phyloP scores from a whole-genome alignment of 35 echinoderm and acorn worm genomes.

The Chiridota heheva region DNA sequence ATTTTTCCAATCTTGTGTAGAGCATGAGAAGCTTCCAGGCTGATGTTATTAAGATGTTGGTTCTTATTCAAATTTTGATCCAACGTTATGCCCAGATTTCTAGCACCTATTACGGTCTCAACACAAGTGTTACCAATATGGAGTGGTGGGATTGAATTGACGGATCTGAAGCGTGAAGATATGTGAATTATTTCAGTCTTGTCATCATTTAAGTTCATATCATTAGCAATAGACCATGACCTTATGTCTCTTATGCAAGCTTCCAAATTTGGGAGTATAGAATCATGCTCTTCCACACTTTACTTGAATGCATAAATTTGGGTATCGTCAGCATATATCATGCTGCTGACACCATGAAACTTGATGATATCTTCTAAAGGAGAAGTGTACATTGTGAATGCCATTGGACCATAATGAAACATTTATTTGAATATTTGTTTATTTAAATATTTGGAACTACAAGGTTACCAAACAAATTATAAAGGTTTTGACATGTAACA shows the following conservation, averaged over 20 bases:
- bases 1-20: not conserved
- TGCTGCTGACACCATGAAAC: no score
- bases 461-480: no score
- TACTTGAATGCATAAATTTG: not conserved
- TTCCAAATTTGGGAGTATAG: not conserved
- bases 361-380: no score
- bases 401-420: no score
- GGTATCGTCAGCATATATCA: not conserved
- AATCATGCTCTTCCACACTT: not conserved
- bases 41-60: not conserved
- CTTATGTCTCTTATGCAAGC: not conserved
- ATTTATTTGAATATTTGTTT: no score
- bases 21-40: not conserved
- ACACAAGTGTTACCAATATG: not conserved
- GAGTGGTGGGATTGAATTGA: not conserved
- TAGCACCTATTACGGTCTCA: not conserved
- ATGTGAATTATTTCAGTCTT: slow-evolving; percentile 19
- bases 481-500: no score
- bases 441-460: no score
- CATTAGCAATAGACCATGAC: not conserved
- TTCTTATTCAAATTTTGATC: not conserved
- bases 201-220: not conserved
- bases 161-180: not conserved
- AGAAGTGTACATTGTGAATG: no score
- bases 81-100: not conserved